phyloP scores from a whole-genome alignment of 2,888 invertebrate genomes.

The Rotaria magnacalcarata region DNA sequence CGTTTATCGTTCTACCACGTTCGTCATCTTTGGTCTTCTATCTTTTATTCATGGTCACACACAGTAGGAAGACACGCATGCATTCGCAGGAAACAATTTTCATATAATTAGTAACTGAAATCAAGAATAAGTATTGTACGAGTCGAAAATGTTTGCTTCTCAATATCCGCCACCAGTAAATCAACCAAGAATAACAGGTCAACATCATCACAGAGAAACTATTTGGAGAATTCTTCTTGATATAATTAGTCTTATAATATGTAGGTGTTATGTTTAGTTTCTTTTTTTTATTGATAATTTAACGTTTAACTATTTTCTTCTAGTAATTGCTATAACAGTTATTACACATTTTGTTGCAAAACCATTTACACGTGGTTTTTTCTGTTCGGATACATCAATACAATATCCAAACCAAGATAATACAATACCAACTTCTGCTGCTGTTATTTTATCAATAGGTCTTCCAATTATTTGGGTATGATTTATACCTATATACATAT shows the following conservation, averaged over 20 bases:
- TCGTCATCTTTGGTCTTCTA: neutral
- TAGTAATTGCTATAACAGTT: neutral
- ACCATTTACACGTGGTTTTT: constrained; percentile 46
- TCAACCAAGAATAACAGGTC: neutral
- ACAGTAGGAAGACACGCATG: neutral
- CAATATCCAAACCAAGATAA: constrained; percentile 40
- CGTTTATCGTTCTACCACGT: neutral
- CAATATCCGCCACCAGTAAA: neutral
- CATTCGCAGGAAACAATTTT: neutral
- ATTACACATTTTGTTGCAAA: constrained; percentile 4
- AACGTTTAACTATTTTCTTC: neutral
- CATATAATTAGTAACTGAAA: neutral
- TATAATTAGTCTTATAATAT: neutral
- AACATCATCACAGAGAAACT: neutral
- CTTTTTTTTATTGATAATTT: neutral
- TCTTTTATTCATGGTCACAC: neutral
- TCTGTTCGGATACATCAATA: constrained; percentile 46
- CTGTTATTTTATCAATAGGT: neutral
- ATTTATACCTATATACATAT: neutral
- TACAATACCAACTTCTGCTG: constrained; percentile 42
- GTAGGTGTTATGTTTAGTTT: neutral
- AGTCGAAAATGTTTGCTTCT: neutral
- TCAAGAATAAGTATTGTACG: neutral
- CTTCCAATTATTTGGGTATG: neutral
- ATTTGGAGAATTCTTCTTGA: neutral